These are phyloP conservation scores for Emydoidea blandingii DNA, from an alignment of 2,797 vertebrate species.

Conservation along the genomic window DNA sequence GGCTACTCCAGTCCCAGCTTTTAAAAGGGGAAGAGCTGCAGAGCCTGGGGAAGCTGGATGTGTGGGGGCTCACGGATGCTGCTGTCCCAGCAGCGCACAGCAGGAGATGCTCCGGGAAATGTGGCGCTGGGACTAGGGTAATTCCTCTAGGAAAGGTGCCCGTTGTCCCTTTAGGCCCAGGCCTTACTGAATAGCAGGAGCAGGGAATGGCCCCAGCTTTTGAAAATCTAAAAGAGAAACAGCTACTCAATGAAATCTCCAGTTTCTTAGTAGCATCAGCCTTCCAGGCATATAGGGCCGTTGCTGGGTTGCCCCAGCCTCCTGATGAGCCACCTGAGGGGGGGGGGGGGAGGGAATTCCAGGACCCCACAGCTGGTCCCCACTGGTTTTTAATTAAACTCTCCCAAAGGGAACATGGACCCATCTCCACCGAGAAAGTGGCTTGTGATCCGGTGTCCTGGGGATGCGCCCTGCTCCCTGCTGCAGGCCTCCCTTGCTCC, in stretches of 20 bases:
- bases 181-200: not conserved
- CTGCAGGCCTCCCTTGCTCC: slow-evolving; percentile 54
- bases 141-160: not conserved
- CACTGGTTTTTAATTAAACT: slow-evolving; percentile 68
- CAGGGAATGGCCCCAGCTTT: not conserved
- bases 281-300: not conserved
- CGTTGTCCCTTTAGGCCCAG: not conserved
- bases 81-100: not conserved
- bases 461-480: slow-evolving; percentile 1
- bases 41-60: not conserved
- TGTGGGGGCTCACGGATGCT: not conserved
- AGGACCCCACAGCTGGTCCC: slow-evolving; percentile 7
- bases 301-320: slow-evolving; percentile 34
- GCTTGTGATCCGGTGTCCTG: slow-evolving; percentile 36
- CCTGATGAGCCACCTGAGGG: not conserved
- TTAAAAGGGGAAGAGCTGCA: not conserved
- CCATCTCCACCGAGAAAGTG: slow-evolving; percentile 39
- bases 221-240: slow-evolving; percentile 35
- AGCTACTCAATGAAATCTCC: not conserved
- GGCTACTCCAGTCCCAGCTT: not conserved
- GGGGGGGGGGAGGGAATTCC: not conserved
- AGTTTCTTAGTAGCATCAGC: not conserved
- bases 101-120: not conserved
- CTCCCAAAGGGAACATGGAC: slow-evolving; percentile 37
- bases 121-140: not conserved